Evolutionary conservation across 1,140 invertebrate genomes (phyloP).

Genomic region (Bombyx mori): ASM3026992v2 NC_085125.1:8869501-8870000

Average conservation of each 20-base stretch:
- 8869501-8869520: slow-evolving; percentile 60
- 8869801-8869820: slow-evolving; percentile 95
- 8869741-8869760: slow-evolving; percentile 96
- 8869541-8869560: slow-evolving; percentile 97
- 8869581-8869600: slow-evolving; percentile 89
- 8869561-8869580: slow-evolving; percentile 96
- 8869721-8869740: slow-evolving; percentile 66
- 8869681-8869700: slow-evolving; percentile 85
- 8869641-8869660: slow-evolving; percentile 79
- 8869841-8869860: slow-evolving; percentile 98
- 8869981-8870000: slow-evolving; percentile 98
- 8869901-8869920: slow-evolving; percentile 98
- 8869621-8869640: slow-evolving; percentile 91
- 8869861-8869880: slow-evolving; percentile 89
- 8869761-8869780: slow-evolving; percentile 89
- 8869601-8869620: slow-evolving; percentile 80
- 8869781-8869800: slow-evolving; percentile 92
- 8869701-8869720: slow-evolving; percentile 78
- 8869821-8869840: slow-evolving; percentile 97
- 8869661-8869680: slow-evolving; percentile 82
- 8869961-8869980: slow-evolving; percentile 74
- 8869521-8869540: slow-evolving; percentile 92
- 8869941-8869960: slow-evolving; percentile 92
- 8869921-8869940: slow-evolving; percentile 98
- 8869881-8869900: slow-evolving; percentile 76